These are phyloP conservation scores for Heliconius himera DNA, from an alignment of 1,140 invertebrate species.

Conservation along the genomic window DNA sequence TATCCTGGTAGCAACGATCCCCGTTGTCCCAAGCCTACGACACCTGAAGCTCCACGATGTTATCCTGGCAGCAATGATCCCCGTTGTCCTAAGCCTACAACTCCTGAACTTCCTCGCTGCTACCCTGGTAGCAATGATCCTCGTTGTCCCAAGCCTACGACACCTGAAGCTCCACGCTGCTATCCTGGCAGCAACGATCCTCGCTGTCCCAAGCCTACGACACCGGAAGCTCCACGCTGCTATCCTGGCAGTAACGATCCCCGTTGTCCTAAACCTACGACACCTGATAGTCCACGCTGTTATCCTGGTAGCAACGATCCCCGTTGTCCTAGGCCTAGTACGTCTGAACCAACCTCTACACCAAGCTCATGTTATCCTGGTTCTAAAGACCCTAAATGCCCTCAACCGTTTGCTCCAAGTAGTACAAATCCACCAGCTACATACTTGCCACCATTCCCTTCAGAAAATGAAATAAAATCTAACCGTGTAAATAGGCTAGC, in stretches of 20 bases:
- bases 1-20: neutral
- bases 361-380: conserved; percentile 83
- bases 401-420: conserved; percentile 78
- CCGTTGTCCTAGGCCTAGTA: conserved; percentile 8
- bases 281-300: conserved; percentile 22
- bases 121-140: conserved; percentile 65
- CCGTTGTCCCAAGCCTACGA: neutral
- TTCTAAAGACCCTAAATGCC: conserved; percentile 83
- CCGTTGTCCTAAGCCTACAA: neutral
- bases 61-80: neutral
- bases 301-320: conserved; percentile 65
- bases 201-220: neutral
- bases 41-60: neutral
- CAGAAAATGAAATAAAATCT: conserved; percentile 67
- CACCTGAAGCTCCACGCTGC: conserved; percentile 26
- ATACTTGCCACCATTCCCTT: conserved; percentile 79
- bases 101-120: neutral
- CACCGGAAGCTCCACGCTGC: conserved; percentile 26
- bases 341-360: conserved; percentile 52
- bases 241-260: conserved; percentile 65
- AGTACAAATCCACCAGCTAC: conserved; percentile 82
- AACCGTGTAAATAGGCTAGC: conserved; percentile 52
- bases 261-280: conserved; percentile 8
- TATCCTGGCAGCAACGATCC: conserved; percentile 65
- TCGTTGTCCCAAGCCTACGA: neutral